A percentile compares a stretch with the other conserved stretches of the same genome.
Conservation (phyloP, 2,888 invertebrate genomes). For the Automeris io region DNA sequence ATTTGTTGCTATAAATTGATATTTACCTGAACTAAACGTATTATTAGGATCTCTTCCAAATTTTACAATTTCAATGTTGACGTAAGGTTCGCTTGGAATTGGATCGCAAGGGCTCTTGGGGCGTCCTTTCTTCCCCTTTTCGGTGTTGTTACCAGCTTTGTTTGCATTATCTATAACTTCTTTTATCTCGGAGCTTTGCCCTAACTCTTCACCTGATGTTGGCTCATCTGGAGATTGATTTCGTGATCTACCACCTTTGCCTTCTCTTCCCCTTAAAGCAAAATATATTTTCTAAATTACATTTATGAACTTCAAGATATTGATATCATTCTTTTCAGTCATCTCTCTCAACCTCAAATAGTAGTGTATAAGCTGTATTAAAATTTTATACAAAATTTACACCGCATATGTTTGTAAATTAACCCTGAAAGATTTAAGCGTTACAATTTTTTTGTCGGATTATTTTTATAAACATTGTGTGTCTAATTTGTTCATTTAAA, state of each 20-base stretch:
- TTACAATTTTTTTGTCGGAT: no score
- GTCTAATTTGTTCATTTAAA: no score
- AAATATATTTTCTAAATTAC: no score
- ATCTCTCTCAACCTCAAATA: no score
- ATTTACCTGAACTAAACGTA: slow-evolving; percentile 81
- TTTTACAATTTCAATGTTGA: slow-evolving; percentile 83
- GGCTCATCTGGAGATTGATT: slow-evolving; percentile 32
- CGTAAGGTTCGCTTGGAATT: slow-evolving; percentile 79
- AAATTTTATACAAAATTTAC: no score
- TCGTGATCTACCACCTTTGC: slow-evolving; percentile 57
- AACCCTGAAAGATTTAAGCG: no score
- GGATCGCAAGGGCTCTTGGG: slow-evolving; percentile 82
- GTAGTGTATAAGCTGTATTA: no score
- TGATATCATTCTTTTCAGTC: no score
- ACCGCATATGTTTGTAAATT: no score
- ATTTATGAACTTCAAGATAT: no score
- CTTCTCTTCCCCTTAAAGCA: slow-evolving; percentile 52
- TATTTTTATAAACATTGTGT: no score
- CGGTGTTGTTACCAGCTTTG: slow-evolving; percentile 42
- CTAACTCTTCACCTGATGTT: slow-evolving; percentile 29
- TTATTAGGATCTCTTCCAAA: slow-evolving; percentile 83
- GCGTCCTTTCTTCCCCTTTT: slow-evolving; percentile 61
- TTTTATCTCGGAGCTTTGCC: slow-evolving; percentile 29
- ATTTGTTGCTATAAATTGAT: neutral
- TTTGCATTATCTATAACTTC: slow-evolving; percentile 27